phyloP scores from a whole-genome alignment of 1,140 invertebrate species.

The Lucilia sericata region DNA sequence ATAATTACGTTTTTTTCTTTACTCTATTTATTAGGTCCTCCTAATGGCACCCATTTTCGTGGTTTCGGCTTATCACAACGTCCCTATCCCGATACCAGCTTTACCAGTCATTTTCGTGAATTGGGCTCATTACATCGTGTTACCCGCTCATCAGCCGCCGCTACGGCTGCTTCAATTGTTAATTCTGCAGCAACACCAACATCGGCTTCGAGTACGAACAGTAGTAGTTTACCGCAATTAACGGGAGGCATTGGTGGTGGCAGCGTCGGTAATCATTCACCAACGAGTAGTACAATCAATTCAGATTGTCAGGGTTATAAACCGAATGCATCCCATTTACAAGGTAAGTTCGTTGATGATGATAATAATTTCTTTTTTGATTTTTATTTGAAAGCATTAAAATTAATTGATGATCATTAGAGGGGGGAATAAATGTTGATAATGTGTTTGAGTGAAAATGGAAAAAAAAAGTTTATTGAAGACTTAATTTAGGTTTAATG shows the following conservation, averaged over 20 bases:
- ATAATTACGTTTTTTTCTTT: slow-evolving; percentile 13
- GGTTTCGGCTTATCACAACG: slow-evolving; percentile 74
- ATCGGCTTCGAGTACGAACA: slow-evolving; percentile 12
- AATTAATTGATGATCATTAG: too few species aligned
- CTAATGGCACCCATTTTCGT: slow-evolving; percentile 71
- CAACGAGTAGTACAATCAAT: slow-evolving; percentile 66
- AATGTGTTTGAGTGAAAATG: too few species aligned
- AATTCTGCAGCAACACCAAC: slow-evolving; percentile 26
- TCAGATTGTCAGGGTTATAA: slow-evolving; percentile 67
- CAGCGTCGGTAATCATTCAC: slow-evolving; percentile 64
- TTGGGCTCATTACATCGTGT: slow-evolving; percentile 72
- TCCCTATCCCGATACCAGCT: slow-evolving; percentile 73
- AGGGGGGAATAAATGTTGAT: too few species aligned
- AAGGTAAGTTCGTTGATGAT: slow-evolving; percentile 56
- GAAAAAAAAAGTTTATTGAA: too few species aligned
- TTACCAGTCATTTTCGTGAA: slow-evolving; percentile 73
- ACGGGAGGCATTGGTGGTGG: neutral
- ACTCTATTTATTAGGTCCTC: slow-evolving; percentile 55
- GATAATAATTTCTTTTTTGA: too few species aligned
- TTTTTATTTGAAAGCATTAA: too few species aligned
- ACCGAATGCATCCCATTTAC: slow-evolving; percentile 67
- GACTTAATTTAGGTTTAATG: too few species aligned
- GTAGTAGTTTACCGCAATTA: slow-evolving; percentile 43
- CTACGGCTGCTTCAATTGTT: neutral
- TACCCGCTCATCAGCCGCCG: slow-evolving; percentile 63